Base-by-base conservation (phyloP, 2,888 invertebrate genomes). In the Chelonus formosanus region DNA sequence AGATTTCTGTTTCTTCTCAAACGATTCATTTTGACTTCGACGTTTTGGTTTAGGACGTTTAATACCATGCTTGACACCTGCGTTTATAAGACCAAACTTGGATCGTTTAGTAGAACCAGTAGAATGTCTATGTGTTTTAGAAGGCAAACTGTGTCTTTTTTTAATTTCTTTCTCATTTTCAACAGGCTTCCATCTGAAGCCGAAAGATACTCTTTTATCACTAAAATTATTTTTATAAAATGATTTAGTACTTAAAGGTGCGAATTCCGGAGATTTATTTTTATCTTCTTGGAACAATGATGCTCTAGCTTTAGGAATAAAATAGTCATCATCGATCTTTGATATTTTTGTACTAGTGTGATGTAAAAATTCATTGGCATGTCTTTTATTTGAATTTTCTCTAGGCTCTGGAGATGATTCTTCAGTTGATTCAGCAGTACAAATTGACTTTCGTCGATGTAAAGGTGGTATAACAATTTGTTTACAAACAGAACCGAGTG, bases 21-120 rank as follows among this genome's bases (percentile, higher is more conserved):
- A 63, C 6, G 67, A 63, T 1, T 67, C 55, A 3, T 53, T 69
- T 40, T 73, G 20, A 60, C 65, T 10, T 63, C 71, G 32, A 71
- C 54, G 3, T 68, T 54, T 63, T 5, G 54, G 32, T 63, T 88
- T 91, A 0, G 90, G 90, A 77, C 88, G 90, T 56, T 86, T 85
- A 60, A 91, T 89, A 68, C 86, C 88, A 75, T 91, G 91, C 65
- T 85, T 82, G 0, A 91, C 91, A 0, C 91, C 91, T 67, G 86
- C 84, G 76, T 91, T 91, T n/a, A 91, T 90, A 77, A 88, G 87
- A 0, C 90, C 90, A 6, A 86, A 74, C 63, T 67, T 86, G 58
- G 82, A 84, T 35, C 85, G 79, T 32, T 76, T 84, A 79, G 56
- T 81, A 76, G 67, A 80, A 32, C 60, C 55, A 4, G n/a, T n/a